Percentiles rank a stretch among this genome's conserved stretches.
Evolutionary conservation across 2,888 invertebrate genomes (phyloP).

Genomic region (Acronicta alni): DNA sequence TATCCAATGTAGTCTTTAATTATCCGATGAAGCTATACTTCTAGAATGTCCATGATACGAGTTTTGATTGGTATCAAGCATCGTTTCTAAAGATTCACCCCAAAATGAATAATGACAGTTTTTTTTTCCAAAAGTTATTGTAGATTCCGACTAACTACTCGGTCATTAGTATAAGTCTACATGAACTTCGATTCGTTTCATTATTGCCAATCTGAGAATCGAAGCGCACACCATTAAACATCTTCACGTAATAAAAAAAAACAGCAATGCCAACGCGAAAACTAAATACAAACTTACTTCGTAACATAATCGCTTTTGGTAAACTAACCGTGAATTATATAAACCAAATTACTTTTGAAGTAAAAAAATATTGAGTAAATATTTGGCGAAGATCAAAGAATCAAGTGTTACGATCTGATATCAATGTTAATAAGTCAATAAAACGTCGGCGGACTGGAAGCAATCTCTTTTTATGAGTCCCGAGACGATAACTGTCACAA

Average conservation of each 20-base stretch:
- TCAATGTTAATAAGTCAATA: slow-evolving; percentile 89
- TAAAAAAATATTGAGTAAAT: slow-evolving; percentile 78
- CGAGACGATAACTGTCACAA: slow-evolving; percentile 83
- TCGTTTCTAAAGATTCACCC: too few relatives aligned
- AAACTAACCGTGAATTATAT: slow-evolving; percentile 30
- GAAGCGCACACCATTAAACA: neutral
- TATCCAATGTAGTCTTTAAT: too few relatives aligned
- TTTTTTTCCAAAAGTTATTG: too few relatives aligned
- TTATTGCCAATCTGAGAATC: neutral
- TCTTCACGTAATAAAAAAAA: neutral
- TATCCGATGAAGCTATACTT: too few relatives aligned
- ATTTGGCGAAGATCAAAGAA: slow-evolving; percentile 86
- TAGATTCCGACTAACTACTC: too few relatives aligned
- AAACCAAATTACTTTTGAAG: slow-evolving; percentile 49
- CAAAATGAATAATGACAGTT: too few relatives aligned
- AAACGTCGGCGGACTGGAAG: slow-evolving; percentile 86
- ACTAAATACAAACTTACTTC: slow-evolving; percentile 19
- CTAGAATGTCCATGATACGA: too few relatives aligned
- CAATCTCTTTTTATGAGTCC: slow-evolving; percentile 88
- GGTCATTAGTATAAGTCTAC: too few relatives aligned
- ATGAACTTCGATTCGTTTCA: neutral
- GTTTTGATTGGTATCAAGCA: too few relatives aligned
- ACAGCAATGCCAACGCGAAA: slow-evolving; percentile 5
- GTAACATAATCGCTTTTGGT: slow-evolving; percentile 22
- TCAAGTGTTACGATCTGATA: slow-evolving; percentile 87